phyloP scores from a whole-genome alignment of 2,113 vertebrate species.

The Nestor notabilis region DNA sequence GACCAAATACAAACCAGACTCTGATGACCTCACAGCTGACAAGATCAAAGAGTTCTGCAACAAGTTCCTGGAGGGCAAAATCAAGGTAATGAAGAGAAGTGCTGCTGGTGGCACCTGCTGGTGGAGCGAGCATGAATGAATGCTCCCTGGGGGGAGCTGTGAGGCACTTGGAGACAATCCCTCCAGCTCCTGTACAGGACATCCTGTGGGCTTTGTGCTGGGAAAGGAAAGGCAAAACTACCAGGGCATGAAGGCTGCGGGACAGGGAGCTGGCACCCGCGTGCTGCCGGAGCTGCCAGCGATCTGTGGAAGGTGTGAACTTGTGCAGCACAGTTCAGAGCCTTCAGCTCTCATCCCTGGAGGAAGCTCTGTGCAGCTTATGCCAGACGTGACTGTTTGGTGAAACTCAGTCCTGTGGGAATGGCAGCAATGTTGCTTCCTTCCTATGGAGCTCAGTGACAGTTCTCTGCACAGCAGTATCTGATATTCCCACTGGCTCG shows the following conservation, averaged over 20 bases:
- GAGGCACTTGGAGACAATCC: neutral
- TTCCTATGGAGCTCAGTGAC: neutral
- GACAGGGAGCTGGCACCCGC: neutral
- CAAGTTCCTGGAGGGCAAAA: conserved; percentile 89
- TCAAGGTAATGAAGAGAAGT: conserved; percentile 81
- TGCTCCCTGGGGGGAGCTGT: neutral
- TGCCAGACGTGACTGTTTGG: neutral
- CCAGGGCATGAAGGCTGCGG: neutral
- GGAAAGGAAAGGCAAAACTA: neutral
- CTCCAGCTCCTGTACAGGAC: neutral
- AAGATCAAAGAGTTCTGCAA: conserved; percentile 88
- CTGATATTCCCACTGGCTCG: neutral
- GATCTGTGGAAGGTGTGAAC: neutral
- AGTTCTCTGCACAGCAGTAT: neutral
- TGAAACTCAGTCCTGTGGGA: neutral
- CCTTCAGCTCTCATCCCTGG: neutral
- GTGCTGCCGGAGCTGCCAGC: neutral
- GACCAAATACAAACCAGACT: conserved; percentile 96
- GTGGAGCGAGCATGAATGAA: too few relatives aligned
- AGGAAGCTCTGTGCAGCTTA: neutral
- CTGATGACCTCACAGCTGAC: conserved; percentile 83
- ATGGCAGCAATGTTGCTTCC: neutral
- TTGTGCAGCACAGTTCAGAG: neutral
- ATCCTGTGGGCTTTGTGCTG: neutral
- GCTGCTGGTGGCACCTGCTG: neutral